Percentiles rank a stretch among this genome's conserved stretches.
Evolutionary conservation across 2,888 invertebrate species (phyloP).

Genomic region (Chouioia cunea): DNA sequence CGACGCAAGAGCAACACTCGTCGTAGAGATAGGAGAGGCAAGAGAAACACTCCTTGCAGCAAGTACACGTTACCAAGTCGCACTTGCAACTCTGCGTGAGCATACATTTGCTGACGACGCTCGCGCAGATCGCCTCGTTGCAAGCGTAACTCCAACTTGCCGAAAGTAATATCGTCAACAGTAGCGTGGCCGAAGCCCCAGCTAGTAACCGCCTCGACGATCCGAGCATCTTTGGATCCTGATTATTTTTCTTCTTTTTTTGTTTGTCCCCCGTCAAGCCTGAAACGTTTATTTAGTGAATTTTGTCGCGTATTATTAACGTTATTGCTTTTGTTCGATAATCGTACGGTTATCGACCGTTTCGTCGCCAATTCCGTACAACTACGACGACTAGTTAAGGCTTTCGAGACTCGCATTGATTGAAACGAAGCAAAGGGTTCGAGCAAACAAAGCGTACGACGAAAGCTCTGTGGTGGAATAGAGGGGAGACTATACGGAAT

Average conservation of each 20-base stretch:
- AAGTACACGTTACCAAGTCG: constrained; percentile 91
- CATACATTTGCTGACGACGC: constrained; percentile 96
- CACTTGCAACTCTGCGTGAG: constrained; percentile 96
- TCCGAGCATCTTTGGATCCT: background rate
- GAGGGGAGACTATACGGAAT: background rate
- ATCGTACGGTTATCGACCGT: too few relatives aligned
- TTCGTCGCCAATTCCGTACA: too few relatives aligned
- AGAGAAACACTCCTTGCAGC: constrained; percentile 92
- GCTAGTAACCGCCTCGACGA: background rate
- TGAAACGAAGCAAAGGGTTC: too few relatives aligned
- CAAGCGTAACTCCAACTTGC: constrained; percentile 69
- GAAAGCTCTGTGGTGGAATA: constrained; percentile 1
- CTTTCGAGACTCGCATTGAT: too few relatives aligned
- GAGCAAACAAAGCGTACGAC: background rate
- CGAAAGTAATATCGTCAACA: constrained; percentile 2
- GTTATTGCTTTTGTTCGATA: too few relatives aligned
- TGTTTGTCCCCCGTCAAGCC: too few relatives aligned
- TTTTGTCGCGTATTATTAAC: too few relatives aligned
- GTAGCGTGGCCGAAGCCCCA: background rate
- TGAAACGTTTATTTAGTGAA: too few relatives aligned
- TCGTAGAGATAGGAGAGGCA: constrained; percentile 90
- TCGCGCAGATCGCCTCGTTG: constrained; percentile 95
- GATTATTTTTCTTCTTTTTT: too few relatives aligned
- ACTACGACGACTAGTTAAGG: too few relatives aligned
- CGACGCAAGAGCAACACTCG: constrained; percentile 97